A percentile compares a stretch with the other conserved stretches of the same genome.
These are phyloP conservation scores for Tylochromis polylepis DNA, from an alignment of 2,113 vertebrate species.

Conservation along the genomic window DNA sequence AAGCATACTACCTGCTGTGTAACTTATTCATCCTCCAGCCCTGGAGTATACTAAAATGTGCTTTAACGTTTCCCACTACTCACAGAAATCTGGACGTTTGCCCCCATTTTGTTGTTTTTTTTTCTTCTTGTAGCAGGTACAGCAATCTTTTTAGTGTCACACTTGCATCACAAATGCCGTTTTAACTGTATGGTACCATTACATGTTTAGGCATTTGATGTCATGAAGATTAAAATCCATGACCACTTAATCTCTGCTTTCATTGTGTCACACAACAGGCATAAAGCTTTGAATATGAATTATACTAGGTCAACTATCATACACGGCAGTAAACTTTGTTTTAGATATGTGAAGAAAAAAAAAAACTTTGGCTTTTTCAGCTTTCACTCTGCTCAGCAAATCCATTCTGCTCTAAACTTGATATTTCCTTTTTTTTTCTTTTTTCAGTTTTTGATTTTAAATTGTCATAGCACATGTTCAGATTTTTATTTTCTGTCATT, in stretches of 20 bases:
- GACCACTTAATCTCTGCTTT: conserved; percentile 50
- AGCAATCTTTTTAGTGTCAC: conserved; percentile 25
- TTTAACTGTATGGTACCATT: conserved; percentile 66
- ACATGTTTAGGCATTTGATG: conserved; percentile 50
- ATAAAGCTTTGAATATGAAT: conserved; percentile 43
- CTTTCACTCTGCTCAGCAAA: conserved; percentile 53
- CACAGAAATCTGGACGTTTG: conserved; percentile 52
- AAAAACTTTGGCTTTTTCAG: conserved; percentile 29
- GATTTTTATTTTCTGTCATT: neutral
- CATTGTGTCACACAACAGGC: conserved; percentile 46
- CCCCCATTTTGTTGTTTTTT: neutral
- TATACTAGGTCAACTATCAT: conserved; percentile 53
- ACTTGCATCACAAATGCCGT: conserved; percentile 47
- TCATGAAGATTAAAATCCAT: conserved; percentile 44
- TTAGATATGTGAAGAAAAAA: conserved; percentile 37
- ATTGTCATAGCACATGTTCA: conserved; percentile 60
- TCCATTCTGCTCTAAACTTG: conserved; percentile 50
- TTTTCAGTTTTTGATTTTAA: conserved; percentile 49
- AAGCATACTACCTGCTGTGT: conserved; percentile 75
- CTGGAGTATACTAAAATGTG: conserved; percentile 58
- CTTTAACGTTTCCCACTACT: conserved; percentile 54
- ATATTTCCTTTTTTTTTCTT: conserved; percentile 35
- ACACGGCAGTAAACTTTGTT: conserved; percentile 27
- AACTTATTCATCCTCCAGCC: conserved; percentile 75
- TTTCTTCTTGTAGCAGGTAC: conserved; percentile 58